Percentiles rank a stretch among this genome's conserved stretches.
phyloP scores from a whole-genome alignment of 1,140 invertebrate genomes.

The Zaprionus vittiger region DNA sequence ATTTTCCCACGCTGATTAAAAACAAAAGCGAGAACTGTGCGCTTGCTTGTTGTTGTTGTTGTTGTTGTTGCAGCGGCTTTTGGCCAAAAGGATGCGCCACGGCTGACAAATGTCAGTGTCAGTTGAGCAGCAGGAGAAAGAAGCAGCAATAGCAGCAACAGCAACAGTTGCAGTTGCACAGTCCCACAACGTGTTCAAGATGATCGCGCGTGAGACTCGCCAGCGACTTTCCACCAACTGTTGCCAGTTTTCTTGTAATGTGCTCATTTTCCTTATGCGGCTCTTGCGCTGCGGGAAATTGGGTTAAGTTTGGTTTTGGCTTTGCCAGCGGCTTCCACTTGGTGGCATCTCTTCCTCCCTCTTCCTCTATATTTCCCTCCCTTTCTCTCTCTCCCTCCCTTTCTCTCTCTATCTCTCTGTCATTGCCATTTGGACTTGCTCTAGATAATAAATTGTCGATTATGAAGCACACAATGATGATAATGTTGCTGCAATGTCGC shows the following conservation, averaged over 20 bases:
- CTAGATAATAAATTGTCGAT: slow-evolving; percentile 55
- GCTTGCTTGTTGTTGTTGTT: slow-evolving; percentile 31
- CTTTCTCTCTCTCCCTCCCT: not conserved
- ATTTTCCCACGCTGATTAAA: slow-evolving; percentile 77
- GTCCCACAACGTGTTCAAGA: slow-evolving; percentile 74
- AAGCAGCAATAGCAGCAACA: not conserved
- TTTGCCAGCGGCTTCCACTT: not conserved
- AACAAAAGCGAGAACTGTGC: slow-evolving; percentile 48
- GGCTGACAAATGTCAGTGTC: slow-evolving; percentile 73
- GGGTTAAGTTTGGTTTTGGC: slow-evolving; percentile 66
- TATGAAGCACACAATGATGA: slow-evolving; percentile 27
- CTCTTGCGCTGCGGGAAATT: slow-evolving; percentile 57
- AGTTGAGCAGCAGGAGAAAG: slow-evolving; percentile 20
- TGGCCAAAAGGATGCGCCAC: slow-evolving; percentile 66
- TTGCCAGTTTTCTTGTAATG: slow-evolving; percentile 68
- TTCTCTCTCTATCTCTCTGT: slow-evolving; percentile 8
- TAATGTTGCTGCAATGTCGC: not conserved
- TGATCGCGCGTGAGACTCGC: slow-evolving; percentile 52
- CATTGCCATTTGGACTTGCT: slow-evolving; percentile 66
- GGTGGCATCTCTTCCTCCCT: not conserved
- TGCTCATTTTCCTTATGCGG: slow-evolving; percentile 80
- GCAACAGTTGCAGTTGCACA: slow-evolving; percentile 27
- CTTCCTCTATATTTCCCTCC: not conserved
- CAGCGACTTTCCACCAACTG: slow-evolving; percentile 40
- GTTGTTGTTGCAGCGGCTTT: slow-evolving; percentile 30